Conservation (phyloP, 2,888 invertebrate genomes). For the Patella pellucida region DNA sequence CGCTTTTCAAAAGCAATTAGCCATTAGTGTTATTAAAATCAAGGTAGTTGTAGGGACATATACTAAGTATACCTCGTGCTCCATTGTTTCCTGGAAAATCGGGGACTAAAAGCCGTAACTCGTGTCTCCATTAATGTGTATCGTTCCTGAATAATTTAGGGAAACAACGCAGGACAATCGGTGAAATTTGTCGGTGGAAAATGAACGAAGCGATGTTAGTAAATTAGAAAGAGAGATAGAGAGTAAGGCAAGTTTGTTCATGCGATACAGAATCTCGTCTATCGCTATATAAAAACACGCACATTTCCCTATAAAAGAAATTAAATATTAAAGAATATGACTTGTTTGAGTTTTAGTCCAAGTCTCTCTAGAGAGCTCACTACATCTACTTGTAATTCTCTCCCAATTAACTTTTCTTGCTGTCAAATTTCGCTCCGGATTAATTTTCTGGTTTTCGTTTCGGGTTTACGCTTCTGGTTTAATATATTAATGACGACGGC, state of each 20-base stretch:
- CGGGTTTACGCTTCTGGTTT: no score
- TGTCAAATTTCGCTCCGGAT: no score
- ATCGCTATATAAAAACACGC: neutral
- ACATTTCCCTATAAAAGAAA: neutral
- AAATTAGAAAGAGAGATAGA: neutral
- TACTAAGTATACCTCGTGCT: no score
- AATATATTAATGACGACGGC: neutral
- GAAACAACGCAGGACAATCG: neutral
- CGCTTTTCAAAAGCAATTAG: slow-evolving; percentile 1
- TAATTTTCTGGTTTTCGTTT: no score
- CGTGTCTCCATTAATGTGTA: neutral
- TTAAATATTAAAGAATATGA: neutral
- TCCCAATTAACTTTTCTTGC: neutral
- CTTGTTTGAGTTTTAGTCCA: neutral
- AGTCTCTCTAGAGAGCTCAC: neutral
- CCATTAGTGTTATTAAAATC: slow-evolving; percentile 1
- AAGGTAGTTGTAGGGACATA: neutral
- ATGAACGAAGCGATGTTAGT: neutral
- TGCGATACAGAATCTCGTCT: neutral
- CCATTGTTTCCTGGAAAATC: no score
- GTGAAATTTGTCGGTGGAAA: neutral
- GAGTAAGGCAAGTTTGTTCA: neutral
- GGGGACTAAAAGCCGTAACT: neutral
- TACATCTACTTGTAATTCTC: neutral
- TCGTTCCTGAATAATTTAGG: neutral